Conservation (phyloP, 2,113 vertebrate species). For the Climacteris rufus region DNA sequence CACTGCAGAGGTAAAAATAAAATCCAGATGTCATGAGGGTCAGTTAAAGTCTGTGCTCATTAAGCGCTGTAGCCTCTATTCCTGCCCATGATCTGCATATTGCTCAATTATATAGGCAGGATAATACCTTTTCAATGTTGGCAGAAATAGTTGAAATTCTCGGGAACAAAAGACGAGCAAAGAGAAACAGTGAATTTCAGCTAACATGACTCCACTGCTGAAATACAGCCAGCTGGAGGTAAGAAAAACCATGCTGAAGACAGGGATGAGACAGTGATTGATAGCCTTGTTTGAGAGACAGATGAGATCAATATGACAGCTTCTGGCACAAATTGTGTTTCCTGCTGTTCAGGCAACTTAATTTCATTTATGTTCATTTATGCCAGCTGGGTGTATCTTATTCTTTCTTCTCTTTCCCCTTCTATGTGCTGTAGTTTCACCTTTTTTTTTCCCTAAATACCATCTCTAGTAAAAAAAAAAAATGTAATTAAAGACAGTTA, state of each 20-base stretch:
- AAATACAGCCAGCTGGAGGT: constrained; percentile 12
- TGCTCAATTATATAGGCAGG: not conserved
- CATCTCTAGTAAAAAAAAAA: not conserved
- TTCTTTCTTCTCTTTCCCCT: not conserved
- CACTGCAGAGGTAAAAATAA: not conserved
- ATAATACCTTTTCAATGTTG: not conserved
- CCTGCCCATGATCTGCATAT: not conserved
- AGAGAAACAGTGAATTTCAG: not conserved
- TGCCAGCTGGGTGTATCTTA: constrained; percentile 4
- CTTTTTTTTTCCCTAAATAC: not conserved
- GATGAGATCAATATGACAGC: constrained; percentile 50
- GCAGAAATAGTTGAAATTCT: not conserved
- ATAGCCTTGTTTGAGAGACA: constrained; percentile 61
- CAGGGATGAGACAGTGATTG: constrained; percentile 45
- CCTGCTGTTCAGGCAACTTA: constrained; percentile 54
- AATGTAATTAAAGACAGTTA: constrained; percentile 17
- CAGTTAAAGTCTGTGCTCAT: not conserved
- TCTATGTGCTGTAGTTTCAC: not conserved
- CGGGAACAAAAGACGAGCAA: not conserved
- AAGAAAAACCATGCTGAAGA: constrained; percentile 6
- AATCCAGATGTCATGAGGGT: not conserved
- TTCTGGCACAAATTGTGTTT: constrained; percentile 61
- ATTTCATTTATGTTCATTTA: constrained; percentile 64
- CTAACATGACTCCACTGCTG: not conserved
- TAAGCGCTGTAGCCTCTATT: not conserved